Conservation (phyloP, 2,888 invertebrate species). For the Empis livida region DNA sequence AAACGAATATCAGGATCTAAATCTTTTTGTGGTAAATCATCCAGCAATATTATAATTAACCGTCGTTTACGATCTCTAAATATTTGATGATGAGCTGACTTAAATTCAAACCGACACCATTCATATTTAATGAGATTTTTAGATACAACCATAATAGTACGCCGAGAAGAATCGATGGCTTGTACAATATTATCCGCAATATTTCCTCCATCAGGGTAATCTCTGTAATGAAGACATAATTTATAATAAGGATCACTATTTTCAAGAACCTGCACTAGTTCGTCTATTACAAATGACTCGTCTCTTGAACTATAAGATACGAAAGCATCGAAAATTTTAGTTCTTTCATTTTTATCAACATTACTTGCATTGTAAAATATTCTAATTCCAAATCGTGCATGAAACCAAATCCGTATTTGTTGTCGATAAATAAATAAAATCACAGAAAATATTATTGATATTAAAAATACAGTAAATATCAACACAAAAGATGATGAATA, state of each 20-base stretch:
- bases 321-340: constrained; percentile 90
- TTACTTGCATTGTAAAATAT: constrained; percentile 61
- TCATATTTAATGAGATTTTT: constrained; percentile 90
- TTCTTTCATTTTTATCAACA: constrained; percentile 75
- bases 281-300: constrained; percentile 80
- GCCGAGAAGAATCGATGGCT: constrained; percentile 79
- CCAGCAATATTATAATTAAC: constrained; percentile 84
- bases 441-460: constrained; percentile 61
- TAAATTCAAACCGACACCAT: constrained; percentile 91
- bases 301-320: constrained; percentile 90
- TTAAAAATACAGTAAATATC: constrained; percentile 60
- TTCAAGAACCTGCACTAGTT: constrained; percentile 77
- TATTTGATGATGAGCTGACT: constrained; percentile 82
- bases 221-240: constrained; percentile 82
- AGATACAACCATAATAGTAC: constrained; percentile 83
- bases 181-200: constrained; percentile 87
- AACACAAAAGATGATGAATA: constrained; percentile 69
- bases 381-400: constrained; percentile 68
- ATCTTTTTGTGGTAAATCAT: constrained; percentile 77
- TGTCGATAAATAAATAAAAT: constrained; percentile 70
- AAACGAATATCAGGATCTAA: constrained; percentile 82
- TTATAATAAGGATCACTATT: constrained; percentile 72
- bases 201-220: constrained; percentile 77
- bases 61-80: constrained; percentile 71
- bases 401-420: constrained; percentile 76